Evolutionary conservation across 30 jellyfish, hydroid and myxozoan species (phyloP), one percentile per base, ranked within the genome.

Genomic region (Aurelia sp.): DNA sequence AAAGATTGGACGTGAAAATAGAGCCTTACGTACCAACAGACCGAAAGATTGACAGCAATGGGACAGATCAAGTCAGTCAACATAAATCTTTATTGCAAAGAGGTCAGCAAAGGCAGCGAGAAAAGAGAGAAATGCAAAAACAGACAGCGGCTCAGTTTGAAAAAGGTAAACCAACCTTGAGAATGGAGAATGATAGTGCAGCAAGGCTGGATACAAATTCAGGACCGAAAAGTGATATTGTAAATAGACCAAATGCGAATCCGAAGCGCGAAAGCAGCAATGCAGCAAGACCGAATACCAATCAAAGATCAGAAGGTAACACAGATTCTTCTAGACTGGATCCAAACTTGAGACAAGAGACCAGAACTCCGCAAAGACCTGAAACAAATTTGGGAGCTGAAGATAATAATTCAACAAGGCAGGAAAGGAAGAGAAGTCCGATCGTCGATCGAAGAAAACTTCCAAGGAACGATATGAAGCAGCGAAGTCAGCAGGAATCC

Each of bases 41-140:
- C 33, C 80, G 52, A 19, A 13, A 60, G 63, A 27, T 55, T 8
- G 58, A 63, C 51, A 44, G 21, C 20, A 63, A 52, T 9, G 72
- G 51, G 13, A 57, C 71, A 8, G 30, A 9, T 16, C 31, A 79
- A 44, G 30, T 58, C 62, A 63, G 67, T 13, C 63, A 27, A 2
- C 63, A 79, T 50, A 79, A 62, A 22, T 79, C 89, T 4, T 74
- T 79, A 5, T 64, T 79, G 13, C 89, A 79, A 63, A 78, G 89
- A 12, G 89, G 81, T 15, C 89, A 79, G 81, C 80, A 79, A 55
- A 79, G 89, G 68, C 78, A 60, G 80, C 78, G 80, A n/a, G 89
- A 79, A 30, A 79, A 47, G 66, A 41, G 13, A 59, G 69, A 59
- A 59, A 21, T 21, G 24, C 33, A 18, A 12, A 13, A 59, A 30